Evolutionary conservation across 2,113 vertebrate species (phyloP), one percentile per base, ranked within the genome.

Genomic region (Archilochus colubris): DNA sequence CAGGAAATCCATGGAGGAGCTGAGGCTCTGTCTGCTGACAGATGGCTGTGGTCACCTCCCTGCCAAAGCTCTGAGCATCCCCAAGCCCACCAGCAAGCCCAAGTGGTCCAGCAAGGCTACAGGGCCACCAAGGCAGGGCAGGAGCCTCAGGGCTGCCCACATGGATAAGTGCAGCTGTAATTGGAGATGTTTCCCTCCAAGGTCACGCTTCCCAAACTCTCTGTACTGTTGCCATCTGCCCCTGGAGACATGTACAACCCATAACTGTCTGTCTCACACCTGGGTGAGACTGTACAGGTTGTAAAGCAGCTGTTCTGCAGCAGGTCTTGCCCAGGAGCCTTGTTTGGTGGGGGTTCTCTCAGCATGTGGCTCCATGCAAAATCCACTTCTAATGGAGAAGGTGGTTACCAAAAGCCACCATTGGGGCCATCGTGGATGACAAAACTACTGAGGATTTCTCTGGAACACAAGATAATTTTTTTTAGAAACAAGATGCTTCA

Each of bases 281-380:
- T 72, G 48, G 21, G 21, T 54, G 61, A 62, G 38, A n/a, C 36
- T 25, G 15, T 69, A 15, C 11, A 57, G 46, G 59, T 82, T 0
- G 0, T 75, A 61, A 74, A 74, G 20, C 9, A 28, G 55, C 38
- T 33, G 16, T 59, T 70, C 33, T 51, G 25, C 62, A 82, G 27
- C 15, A 24, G n/a, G 21, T 15, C 57, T 82, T 75, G 30, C 30
- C 61, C 20, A 21, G 74, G 15, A 93, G 15, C 17, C 17, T 54
- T 40, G 13, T 25, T 3, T 67, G n/a, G 5, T 25, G 58, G 36
- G 4, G 44, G 10, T 66, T 82, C 18, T 82, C 64, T 7, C 12
- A 54, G 51, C 57, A 48, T 0, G 0, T 54, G 27, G 27, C 18
- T 62, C 57, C 15, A 8, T 15, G n/a, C 7, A 31, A 61, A 44